phyloP scores from a whole-genome alignment of 2,113 vertebrate genomes.

The Pygoscelis antarcticus region DNA sequence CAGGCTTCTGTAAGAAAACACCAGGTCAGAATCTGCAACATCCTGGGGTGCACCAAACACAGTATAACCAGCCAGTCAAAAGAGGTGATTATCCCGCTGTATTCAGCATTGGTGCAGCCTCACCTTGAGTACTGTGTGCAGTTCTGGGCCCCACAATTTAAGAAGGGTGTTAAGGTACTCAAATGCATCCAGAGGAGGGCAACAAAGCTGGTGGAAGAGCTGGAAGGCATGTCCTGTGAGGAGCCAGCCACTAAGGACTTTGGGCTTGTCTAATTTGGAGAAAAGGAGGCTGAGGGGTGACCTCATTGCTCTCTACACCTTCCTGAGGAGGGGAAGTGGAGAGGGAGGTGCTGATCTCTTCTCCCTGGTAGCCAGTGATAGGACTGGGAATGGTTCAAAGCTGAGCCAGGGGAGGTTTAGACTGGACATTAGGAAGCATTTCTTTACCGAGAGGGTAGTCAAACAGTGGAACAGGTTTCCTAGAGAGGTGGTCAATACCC shows the following conservation, averaged over 20 bases:
- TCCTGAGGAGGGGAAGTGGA: background rate
- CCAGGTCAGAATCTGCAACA: background rate
- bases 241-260: too few relatives aligned
- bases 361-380: background rate
- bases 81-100: background rate
- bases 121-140: background rate
- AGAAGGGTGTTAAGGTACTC: background rate
- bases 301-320: background rate
- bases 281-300: background rate
- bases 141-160: background rate
- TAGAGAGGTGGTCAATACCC: background rate
- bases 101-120: background rate
- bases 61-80: background rate
- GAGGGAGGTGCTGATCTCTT: background rate
- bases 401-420: background rate
- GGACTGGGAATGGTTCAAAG: background rate
- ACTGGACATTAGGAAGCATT: background rate
- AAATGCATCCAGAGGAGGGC: background rate
- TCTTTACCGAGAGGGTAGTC: background rate
- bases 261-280: background rate
- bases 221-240: background rate
- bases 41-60: background rate
- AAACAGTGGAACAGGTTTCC: background rate
- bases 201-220: background rate
- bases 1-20: background rate